phyloP scores from a whole-genome alignment of 2,888 invertebrate genomes.

The Diarsia brunnea region DNA sequence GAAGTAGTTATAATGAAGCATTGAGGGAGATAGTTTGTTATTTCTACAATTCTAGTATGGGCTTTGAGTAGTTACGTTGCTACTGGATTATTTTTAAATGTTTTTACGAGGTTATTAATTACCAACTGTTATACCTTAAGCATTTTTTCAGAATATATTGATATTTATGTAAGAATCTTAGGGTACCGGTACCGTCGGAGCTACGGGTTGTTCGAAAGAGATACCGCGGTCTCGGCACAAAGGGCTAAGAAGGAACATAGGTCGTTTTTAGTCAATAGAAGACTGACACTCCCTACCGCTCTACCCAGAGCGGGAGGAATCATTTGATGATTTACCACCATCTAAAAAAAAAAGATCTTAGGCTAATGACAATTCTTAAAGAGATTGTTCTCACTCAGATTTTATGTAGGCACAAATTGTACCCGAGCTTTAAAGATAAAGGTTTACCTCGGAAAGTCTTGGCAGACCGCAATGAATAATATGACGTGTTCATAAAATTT shows the following conservation, averaged over 20 bases:
- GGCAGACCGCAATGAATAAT: slow-evolving; percentile 29
- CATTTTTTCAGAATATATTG: too few relatives aligned
- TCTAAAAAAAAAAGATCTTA: too few relatives aligned
- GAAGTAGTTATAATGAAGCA: not conserved
- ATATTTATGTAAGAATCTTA: too few relatives aligned
- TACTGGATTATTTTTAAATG: not conserved
- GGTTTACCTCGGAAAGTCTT: not conserved
- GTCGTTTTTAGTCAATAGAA: too few relatives aligned
- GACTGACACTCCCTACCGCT: too few relatives aligned
- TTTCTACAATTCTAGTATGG: not conserved
- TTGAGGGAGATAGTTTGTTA: not conserved
- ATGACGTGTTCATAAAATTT: slow-evolving; percentile 4
- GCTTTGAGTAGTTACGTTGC: not conserved
- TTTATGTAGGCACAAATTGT: not conserved
- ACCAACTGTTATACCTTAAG: not conserved
- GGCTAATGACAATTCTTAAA: not conserved
- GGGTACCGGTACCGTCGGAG: too few relatives aligned
- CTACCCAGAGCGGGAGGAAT: too few relatives aligned
- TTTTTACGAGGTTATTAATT: not conserved
- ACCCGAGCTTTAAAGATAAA: slow-evolving; percentile 25
- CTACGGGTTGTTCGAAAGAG: too few relatives aligned
- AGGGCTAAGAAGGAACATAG: too few relatives aligned
- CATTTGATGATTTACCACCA: too few relatives aligned
- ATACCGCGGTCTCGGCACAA: too few relatives aligned
- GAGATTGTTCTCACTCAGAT: not conserved